Conservation (phyloP, 2,113 vertebrate species). For the Zingel zingel region DNA sequence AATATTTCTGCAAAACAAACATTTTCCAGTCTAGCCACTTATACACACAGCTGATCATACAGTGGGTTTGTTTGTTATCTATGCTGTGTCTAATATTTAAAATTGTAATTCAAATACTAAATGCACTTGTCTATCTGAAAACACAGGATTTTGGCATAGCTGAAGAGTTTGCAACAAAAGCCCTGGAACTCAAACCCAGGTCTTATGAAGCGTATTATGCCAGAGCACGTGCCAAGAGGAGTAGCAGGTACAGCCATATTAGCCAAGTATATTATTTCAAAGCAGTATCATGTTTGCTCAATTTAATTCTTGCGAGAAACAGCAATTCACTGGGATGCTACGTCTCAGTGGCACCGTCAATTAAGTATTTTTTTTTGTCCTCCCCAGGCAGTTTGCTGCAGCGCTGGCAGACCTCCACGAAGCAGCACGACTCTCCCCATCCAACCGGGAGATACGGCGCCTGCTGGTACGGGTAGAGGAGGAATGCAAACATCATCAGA, state of each 20-base stretch:
- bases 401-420: conserved; percentile 94
- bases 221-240: conserved; percentile 96
- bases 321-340: not conserved
- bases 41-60: conserved; percentile 24
- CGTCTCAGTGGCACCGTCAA: conserved; percentile 5
- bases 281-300: conserved; percentile 14
- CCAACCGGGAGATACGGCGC: conserved; percentile 93
- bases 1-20: conserved; percentile 34
- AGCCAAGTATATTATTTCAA: conserved; percentile 2
- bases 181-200: conserved; percentile 94
- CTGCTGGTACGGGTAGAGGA: conserved; percentile 94
- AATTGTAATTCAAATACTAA: conserved; percentile 3
- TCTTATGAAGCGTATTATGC: conserved; percentile 98
- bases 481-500: conserved; percentile 92
- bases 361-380: conserved; percentile 45
- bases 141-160: conserved; percentile 96
- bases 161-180: conserved; percentile 98
- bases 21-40: conserved; percentile 22
- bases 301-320: conserved; percentile 2
- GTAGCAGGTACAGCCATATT: conserved; percentile 90
- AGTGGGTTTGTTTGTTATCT: not conserved
- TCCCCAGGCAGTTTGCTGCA: conserved; percentile 90
- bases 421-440: conserved; percentile 92
- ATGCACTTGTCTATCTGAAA: conserved; percentile 42
- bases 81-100: not conserved